Evolutionary conservation across 1,140 invertebrate genomes (phyloP).

Genomic region (Pteromalus puparum): DNA sequence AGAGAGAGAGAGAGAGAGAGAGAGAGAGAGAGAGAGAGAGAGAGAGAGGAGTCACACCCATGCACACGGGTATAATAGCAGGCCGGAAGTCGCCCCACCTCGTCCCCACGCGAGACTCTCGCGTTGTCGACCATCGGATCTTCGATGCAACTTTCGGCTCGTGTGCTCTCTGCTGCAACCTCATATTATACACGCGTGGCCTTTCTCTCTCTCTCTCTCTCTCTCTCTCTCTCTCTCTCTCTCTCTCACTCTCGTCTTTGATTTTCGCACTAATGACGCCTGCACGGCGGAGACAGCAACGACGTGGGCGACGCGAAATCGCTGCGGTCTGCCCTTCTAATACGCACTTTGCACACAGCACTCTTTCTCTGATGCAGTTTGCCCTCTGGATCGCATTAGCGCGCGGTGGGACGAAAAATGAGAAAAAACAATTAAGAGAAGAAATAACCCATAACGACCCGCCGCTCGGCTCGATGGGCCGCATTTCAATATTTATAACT

Average conservation of each 20-base stretch:
- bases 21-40: no score
- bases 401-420: background rate
- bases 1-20: no score
- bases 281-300: conserved; percentile 64
- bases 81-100: conserved; percentile 67
- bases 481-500: conserved; percentile 73
- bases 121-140: conserved; percentile 15
- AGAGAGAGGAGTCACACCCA: conserved; percentile 65
- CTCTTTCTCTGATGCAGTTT: conserved; percentile 40
- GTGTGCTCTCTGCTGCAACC: conserved; percentile 23
- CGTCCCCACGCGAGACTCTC: background rate
- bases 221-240: background rate
- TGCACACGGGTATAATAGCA: conserved; percentile 63
- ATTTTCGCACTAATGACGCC: conserved; percentile 68
- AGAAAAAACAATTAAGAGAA: conserved; percentile 50
- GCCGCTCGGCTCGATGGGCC: conserved; percentile 55
- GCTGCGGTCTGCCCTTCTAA: conserved; percentile 62
- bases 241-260: conserved; percentile 27
- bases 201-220: conserved; percentile 14
- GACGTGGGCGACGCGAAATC: conserved; percentile 66
- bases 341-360: conserved; percentile 55
- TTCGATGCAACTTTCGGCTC: conserved; percentile 30
- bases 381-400: conserved; percentile 26
- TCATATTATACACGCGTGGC: background rate
- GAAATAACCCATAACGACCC: conserved; percentile 10